Evolutionary conservation across 2,797 vertebrate genomes (phyloP).

Genomic region (Miichthys miiuy): DNA sequence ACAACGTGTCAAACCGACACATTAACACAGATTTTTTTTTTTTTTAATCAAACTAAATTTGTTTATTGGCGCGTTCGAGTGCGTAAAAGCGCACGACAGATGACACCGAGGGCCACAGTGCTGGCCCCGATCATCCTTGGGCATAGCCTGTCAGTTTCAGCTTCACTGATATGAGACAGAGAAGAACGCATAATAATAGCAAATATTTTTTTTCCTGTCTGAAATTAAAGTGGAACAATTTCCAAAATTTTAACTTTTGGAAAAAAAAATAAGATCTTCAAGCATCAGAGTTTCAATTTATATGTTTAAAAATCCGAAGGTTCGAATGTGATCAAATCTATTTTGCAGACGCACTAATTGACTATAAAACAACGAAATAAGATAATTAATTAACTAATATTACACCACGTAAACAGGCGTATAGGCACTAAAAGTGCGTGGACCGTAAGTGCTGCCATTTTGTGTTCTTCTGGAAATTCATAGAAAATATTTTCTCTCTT

Average conservation of each 20-base stretch:
- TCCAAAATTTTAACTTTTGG: not conserved
- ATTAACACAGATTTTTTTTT: not conserved
- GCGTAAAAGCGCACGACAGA: constrained; percentile 47
- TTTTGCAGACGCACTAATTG: not conserved
- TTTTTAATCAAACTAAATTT: not conserved
- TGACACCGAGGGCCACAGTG: not conserved
- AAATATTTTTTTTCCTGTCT: not conserved
- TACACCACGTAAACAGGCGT: too few species aligned
- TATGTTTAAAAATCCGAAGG: not conserved
- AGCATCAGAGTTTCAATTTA: not conserved
- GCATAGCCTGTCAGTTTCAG: not conserved
- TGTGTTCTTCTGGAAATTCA: not conserved
- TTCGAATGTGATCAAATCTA: too few species aligned
- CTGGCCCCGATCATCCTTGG: not conserved
- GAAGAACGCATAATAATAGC: not conserved
- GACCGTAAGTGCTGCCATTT: not conserved
- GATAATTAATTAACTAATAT: not conserved
- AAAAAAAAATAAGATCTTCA: too few species aligned
- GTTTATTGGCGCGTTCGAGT: not conserved
- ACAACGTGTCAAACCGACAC: not conserved
- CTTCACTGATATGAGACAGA: not conserved
- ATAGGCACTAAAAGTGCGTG: not conserved
- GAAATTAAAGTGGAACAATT: not conserved
- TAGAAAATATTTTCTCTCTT: not conserved
- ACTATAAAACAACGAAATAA: not conserved